Evolutionary conservation across 2,888 invertebrate genomes (phyloP).

Genomic region (Syritta pipiens): DNA sequence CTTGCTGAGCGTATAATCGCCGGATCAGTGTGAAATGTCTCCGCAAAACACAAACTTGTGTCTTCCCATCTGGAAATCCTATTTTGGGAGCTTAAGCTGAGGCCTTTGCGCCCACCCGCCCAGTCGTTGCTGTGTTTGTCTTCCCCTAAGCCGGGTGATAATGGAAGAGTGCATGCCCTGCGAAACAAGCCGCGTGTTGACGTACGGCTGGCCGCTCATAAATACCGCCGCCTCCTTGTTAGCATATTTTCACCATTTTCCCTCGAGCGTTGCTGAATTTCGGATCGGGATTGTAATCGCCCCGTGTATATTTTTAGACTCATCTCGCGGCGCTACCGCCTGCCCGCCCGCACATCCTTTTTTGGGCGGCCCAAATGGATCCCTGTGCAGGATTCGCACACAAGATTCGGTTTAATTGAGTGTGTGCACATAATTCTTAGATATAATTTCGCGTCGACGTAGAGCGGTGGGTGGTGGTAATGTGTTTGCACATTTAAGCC

Average conservation of each 20-base stretch:
- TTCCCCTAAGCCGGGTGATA: conserved; percentile 19
- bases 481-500: neutral
- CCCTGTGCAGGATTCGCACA: conserved; percentile 51
- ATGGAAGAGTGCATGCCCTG: neutral
- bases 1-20: conserved; percentile 21
- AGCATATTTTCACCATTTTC: conserved; percentile 56
- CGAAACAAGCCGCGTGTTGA: neutral
- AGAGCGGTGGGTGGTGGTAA: neutral
- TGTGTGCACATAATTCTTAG: conserved; percentile 67
- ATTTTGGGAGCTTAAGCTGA: conserved; percentile 17
- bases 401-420: conserved; percentile 68
- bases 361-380: conserved; percentile 33
- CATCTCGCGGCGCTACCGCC: conserved; percentile 8
- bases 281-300: conserved; percentile 30
- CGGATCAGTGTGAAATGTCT: conserved; percentile 31
- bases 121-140: neutral
- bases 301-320: conserved; percentile 23
- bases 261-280: conserved; percentile 10
- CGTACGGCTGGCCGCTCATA: conserved; percentile 25
- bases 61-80: conserved; percentile 26
- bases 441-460: conserved; percentile 47
- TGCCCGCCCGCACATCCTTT: conserved; percentile 13
- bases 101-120: conserved; percentile 1
- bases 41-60: conserved; percentile 41
- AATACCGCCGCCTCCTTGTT: conserved; percentile 44